Evolutionary conservation across 2,888 invertebrate genomes (phyloP).

Genomic region (Pheosia gnoma): DNA sequence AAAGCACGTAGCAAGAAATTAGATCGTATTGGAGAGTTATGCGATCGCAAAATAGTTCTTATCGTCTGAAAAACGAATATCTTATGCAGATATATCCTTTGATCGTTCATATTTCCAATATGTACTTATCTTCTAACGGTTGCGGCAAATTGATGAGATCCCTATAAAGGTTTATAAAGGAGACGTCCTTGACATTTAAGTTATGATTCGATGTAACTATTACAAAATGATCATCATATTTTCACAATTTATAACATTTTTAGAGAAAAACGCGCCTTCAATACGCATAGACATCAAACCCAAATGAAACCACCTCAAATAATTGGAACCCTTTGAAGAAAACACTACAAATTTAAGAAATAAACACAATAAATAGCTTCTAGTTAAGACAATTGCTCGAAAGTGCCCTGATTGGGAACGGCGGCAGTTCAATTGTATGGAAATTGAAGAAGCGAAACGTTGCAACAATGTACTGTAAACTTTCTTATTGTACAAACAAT

Average conservation of each 20-base stretch:
- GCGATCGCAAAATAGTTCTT: conserved; percentile 9
- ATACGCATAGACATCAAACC: neutral
- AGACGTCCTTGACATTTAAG: neutral
- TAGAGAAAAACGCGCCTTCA: too few species aligned
- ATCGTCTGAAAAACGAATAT: conserved; percentile 14
- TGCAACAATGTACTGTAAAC: conserved; percentile 18
- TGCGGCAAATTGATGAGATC: neutral
- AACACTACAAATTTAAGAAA: neutral
- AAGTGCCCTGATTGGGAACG: neutral
- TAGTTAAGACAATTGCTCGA: neutral
- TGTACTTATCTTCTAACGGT: neutral
- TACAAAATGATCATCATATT: too few species aligned
- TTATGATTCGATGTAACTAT: neutral
- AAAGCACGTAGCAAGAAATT: conserved; percentile 23
- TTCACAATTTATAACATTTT: too few species aligned
- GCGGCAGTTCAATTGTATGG: conserved; percentile 14
- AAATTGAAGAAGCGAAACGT: conserved; percentile 20
- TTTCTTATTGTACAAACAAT: conserved; percentile 10
- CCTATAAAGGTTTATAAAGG: neutral
- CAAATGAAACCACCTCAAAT: too few species aligned
- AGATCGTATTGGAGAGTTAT: conserved; percentile 17
- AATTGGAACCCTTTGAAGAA: too few species aligned
- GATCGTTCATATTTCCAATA: neutral
- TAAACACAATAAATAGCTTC: neutral
- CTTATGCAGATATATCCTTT: neutral